Percentiles rank a stretch among this genome's conserved stretches.
phyloP scores from a whole-genome alignment of 2,888 invertebrate species.

The Napeogenes sylphis region DNA sequence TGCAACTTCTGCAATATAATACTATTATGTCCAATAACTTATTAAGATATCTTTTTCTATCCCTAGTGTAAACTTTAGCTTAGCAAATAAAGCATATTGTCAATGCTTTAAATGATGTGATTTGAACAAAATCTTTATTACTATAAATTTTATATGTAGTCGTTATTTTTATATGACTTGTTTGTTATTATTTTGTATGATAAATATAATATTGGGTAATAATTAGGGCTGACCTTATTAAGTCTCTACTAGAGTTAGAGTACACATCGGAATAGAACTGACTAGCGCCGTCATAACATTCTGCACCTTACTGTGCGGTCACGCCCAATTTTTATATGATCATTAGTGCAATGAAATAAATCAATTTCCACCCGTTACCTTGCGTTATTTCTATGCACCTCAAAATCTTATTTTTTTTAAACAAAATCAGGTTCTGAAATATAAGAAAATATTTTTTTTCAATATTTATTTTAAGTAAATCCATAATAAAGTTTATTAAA shows the following conservation, averaged over 20 bases:
- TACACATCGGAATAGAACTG: neutral
- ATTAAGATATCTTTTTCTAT: too few species aligned
- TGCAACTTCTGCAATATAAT: too few species aligned
- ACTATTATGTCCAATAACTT: too few species aligned
- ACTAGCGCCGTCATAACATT: too few species aligned
- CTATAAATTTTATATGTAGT: conserved; percentile 11
- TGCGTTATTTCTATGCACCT: neutral
- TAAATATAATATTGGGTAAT: neutral
- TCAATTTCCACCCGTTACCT: conserved; percentile 14
- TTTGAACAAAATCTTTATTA: neutral
- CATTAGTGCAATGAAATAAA: conserved; percentile 20
- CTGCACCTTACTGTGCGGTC: too few species aligned
- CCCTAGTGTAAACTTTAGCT: too few species aligned
- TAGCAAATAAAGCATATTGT: neutral
- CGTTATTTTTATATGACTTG: conserved; percentile 16
- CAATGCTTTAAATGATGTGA: neutral
- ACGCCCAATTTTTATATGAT: conserved; percentile 12
- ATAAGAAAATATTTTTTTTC: too few species aligned
- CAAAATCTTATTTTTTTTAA: too few species aligned
- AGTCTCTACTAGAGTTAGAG: too few species aligned
- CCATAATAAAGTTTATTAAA: too few species aligned
- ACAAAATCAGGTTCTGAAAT: too few species aligned
- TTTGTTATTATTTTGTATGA: conserved; percentile 5
- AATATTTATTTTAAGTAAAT: too few species aligned
- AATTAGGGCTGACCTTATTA: neutral